Base-by-base conservation (phyloP, 2,797 vertebrate genomes). In the Liasis olivaceus region DNA sequence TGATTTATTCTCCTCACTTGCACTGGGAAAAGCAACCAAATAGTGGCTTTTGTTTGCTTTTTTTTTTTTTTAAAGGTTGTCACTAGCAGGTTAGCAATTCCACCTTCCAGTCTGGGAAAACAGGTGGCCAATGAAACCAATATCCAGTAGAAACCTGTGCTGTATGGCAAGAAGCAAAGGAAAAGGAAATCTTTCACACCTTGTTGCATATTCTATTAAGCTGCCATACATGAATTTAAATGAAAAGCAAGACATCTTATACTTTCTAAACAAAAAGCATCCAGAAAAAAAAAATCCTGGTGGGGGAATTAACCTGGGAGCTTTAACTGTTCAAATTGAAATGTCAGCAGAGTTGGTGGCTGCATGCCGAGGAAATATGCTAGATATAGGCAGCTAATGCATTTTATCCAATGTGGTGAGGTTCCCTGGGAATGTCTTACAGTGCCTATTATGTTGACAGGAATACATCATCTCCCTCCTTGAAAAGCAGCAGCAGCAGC, bases 1-100 rank as follows among this genome's bases (percentile, higher is more conserved):
- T 96, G 96, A 86, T 96, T 96, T 95, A 26, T 72, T 93, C 54
- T 47, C 60, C 5, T 92, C 94, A 89, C 77, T 84, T 6, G 0
- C 72, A 42, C 31, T 88, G 69, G 66, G 42, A 12, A 84, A 84
- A 84, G 85, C 92, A 94, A 93, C 93, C 28, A 22, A 91, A 1
- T 1, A 89, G 72, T 81, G 36, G 72, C 20, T 81, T 81, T 81
- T 24, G 72, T 47, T 81, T 95, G 85, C 58, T 69, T 31, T 56
- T 42, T 28, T 85, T 88, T 17, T 66, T 69, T 89, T 81, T 86
- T 54, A 86, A 77, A 24, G 84, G 58, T 47, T 94, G 91, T 72
- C 92, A 51, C 64, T 91, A 62, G 85, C 59, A 84, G 31, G 85
- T 91, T 66, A 94, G 51, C 66, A 17, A 84, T 92, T 14, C 8